Evolutionary conservation across 2,113 vertebrate genomes (phyloP), one percentile per base, ranked within the genome.

Genomic region (Muntiacus muntjak): DNA sequence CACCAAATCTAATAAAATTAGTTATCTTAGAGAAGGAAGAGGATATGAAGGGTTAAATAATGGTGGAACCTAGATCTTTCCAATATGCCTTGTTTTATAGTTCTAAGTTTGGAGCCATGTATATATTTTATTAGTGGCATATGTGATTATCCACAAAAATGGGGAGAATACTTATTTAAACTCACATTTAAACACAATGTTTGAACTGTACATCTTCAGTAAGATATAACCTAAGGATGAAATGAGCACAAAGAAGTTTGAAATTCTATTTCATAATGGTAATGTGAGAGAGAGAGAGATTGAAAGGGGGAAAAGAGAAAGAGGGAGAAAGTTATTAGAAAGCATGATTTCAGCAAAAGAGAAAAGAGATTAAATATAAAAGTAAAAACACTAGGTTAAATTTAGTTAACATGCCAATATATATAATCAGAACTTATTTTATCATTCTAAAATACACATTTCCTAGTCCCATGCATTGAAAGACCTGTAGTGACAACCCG

Each of bases 331-430:
- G 45, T 50, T 67, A 82, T 58, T 47, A 94, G 33, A 87, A 84
- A 92, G 43, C 40, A 47, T 89, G 30, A 90, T 81, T 91, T 87
- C 76, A 88, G 33, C 7, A 81, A 33, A 62, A 96, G 11, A 83
- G 28, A 74, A 91, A 92, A 55, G 10, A 87, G 7, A 87, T 57
- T 95, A 67, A 52, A 97, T 87, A 58, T 83, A 45, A 95, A 97
- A 60, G 25, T 47, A 74, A 96, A 87, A 71, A 47, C 1, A 36
- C 64, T 78, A 26, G 50, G 16, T 93, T 79, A 54, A 90, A 87
- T 54, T 89, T 54, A 81, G n/a, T 67, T 83, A 82, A 90, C 95
- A 90, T 87, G 17, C 21, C 64, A 88, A 45, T 36, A 33, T 36
- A n/a, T 86, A 62, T 89, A 96, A 78, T 84, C 25, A 7, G 28